These are phyloP conservation scores for Hyperopisus bebe DNA, from an alignment of 2,113 vertebrate genomes.

Conservation along the genomic window DNA sequence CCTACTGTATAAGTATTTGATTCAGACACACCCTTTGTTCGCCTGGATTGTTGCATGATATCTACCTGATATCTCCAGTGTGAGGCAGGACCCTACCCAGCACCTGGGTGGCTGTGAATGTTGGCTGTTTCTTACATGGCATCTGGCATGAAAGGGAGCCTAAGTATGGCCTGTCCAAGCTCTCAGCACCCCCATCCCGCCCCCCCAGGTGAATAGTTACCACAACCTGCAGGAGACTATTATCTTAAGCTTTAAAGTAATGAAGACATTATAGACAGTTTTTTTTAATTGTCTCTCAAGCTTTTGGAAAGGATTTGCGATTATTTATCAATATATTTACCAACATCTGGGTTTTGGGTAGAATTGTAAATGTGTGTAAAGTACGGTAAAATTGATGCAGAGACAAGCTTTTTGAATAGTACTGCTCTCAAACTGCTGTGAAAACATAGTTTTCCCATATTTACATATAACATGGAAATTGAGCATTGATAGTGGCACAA, in stretches of 20 bases:
- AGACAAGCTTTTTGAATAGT: background rate
- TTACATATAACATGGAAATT: background rate
- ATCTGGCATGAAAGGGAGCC: background rate
- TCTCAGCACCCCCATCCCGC: background rate
- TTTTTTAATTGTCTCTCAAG: conserved; percentile 28
- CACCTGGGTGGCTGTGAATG: background rate
- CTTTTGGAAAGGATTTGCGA: conserved; percentile 30
- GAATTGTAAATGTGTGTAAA: background rate
- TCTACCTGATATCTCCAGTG: background rate
- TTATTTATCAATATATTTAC: conserved; percentile 39
- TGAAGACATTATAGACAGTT: conserved; percentile 22
- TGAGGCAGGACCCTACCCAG: background rate
- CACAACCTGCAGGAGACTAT: background rate
- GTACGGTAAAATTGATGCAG: background rate
- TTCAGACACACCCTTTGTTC: background rate
- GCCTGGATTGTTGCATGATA: background rate
- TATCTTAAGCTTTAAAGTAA: conserved; percentile 17
- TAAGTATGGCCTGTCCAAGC: background rate
- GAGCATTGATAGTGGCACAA: background rate
- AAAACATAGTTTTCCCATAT: background rate
- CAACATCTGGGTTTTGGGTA: background rate
- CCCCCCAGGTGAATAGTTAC: background rate
- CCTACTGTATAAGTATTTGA: background rate
- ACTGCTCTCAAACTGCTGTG: conserved; percentile 1
- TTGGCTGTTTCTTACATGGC: background rate